phyloP scores from a whole-genome alignment of 1,140 invertebrate species.

The Ectropis grisescens region DNA sequence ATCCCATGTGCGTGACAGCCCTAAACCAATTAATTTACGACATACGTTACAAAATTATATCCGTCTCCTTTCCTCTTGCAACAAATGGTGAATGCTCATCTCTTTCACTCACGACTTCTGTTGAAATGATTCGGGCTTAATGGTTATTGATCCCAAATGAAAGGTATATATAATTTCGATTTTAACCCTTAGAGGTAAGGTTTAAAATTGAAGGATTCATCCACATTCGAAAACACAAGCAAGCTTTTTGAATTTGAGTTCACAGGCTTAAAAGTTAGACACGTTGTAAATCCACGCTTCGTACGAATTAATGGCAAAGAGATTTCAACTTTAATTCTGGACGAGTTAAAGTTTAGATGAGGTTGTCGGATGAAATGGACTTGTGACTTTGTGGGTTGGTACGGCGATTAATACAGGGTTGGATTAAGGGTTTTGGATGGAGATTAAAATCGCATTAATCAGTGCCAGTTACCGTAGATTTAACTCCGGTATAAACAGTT shows the following conservation, averaged over 20 bases:
- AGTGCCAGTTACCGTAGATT: constrained; percentile 57
- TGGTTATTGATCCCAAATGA: constrained; percentile 47
- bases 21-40: constrained; percentile 36
- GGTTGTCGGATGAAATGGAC: constrained; percentile 13
- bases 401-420: constrained; percentile 50
- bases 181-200: constrained; percentile 17
- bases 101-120: constrained; percentile 33
- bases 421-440: constrained; percentile 54
- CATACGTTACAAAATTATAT: constrained; percentile 18
- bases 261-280: constrained; percentile 56
- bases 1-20: constrained; percentile 43
- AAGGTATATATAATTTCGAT: constrained; percentile 12
- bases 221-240: constrained; percentile 33
- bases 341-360: constrained; percentile 35
- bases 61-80: constrained; percentile 25
- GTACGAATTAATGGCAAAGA: constrained; percentile 6
- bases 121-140: constrained; percentile 47
- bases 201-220: constrained; percentile 18
- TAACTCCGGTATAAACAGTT: constrained; percentile 68
- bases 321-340: constrained; percentile 19
- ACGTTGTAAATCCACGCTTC: too few species aligned
- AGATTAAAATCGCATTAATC: constrained; percentile 69
- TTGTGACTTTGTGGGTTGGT: constrained; percentile 31
- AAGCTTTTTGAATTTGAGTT: constrained; percentile 48
- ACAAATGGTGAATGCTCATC: constrained; percentile 17